Evolutionary conservation across 1,140 invertebrate genomes (phyloP).

Genomic region (Rhysida immarginata): DNA sequence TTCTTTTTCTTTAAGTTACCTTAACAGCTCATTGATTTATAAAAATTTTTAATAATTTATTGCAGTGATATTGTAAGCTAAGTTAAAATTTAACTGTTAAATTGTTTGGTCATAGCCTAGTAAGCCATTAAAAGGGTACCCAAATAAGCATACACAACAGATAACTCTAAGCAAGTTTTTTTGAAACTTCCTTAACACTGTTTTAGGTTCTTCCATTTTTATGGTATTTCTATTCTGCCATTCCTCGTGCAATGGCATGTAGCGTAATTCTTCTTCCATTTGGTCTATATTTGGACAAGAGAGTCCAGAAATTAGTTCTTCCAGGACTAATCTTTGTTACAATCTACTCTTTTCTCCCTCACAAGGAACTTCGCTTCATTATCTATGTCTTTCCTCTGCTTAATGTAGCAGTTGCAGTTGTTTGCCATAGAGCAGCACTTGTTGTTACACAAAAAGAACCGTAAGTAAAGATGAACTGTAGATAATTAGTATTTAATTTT

Average conservation of each 20-base stretch:
- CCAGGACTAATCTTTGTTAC: constrained; percentile 70
- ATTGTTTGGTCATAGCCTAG: too few species aligned
- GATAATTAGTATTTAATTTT: constrained; percentile 10
- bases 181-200: too few species aligned
- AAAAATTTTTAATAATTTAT: too few species aligned
- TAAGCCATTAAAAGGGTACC: too few species aligned
- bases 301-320: constrained; percentile 48
- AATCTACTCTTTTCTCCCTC: constrained; percentile 86
- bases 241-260: constrained; percentile 71
- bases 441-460: too few species aligned
- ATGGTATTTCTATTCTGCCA: constrained; percentile 97
- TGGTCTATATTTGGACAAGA: constrained; percentile 54
- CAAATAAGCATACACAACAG: too few species aligned
- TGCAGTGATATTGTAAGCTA: too few species aligned
- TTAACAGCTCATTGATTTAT: too few species aligned
- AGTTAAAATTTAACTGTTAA: too few species aligned
- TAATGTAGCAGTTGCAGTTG: constrained; percentile 74
- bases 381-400: constrained; percentile 90
- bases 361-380: constrained; percentile 96
- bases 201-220: constrained; percentile 89
- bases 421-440: too few species aligned
- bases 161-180: too few species aligned
- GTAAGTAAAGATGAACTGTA: constrained; percentile 56
- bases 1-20: too few species aligned
- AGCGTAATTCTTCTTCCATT: constrained; percentile 68